A percentile compares a stretch with the other conserved stretches of the same genome.
Conservation (phyloP, 2,888 invertebrate genomes). For the Conus canariensis region DNA sequence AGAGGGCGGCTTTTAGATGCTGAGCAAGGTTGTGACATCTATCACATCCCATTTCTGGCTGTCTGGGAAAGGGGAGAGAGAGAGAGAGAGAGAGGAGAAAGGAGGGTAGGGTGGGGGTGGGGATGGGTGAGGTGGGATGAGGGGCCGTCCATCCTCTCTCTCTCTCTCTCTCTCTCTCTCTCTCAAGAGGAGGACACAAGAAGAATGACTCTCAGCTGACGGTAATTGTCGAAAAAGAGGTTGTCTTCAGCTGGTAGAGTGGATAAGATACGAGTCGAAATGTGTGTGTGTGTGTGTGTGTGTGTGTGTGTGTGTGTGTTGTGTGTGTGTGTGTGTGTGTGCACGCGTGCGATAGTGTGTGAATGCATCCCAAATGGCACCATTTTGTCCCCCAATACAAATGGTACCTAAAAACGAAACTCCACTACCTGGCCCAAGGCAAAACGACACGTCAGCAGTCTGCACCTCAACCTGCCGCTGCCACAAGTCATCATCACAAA, state of each 20-base stretch:
- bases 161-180: background rate
- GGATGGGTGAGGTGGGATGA: background rate
- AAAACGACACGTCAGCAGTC: too few species aligned
- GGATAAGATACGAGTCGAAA: background rate
- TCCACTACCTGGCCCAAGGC: too few species aligned
- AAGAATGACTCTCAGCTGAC: background rate
- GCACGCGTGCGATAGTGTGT: background rate
- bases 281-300: slow-evolving; percentile 23
- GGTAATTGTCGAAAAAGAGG: background rate
- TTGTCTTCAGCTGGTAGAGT: background rate
- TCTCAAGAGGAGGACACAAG: background rate
- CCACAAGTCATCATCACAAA: too few species aligned
- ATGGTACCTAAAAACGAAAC: too few species aligned
- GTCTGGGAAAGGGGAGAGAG: slow-evolving; percentile 5
- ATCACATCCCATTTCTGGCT: slow-evolving; percentile 26
- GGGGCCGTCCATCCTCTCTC: background rate
- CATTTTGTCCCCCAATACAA: too few species aligned
- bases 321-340: slow-evolving; percentile 8
- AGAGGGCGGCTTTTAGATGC: slow-evolving; percentile 35
- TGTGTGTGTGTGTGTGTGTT: slow-evolving; percentile 23
- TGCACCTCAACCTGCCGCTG: too few species aligned
- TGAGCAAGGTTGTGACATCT: slow-evolving; percentile 34
- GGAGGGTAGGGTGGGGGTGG: background rate
- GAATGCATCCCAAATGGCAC: background rate
- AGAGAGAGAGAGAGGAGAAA: too few species aligned